These are phyloP conservation scores for Dioctria rufipes DNA, from an alignment of 2,888 invertebrate genomes.

Conservation along the genomic window DNA sequence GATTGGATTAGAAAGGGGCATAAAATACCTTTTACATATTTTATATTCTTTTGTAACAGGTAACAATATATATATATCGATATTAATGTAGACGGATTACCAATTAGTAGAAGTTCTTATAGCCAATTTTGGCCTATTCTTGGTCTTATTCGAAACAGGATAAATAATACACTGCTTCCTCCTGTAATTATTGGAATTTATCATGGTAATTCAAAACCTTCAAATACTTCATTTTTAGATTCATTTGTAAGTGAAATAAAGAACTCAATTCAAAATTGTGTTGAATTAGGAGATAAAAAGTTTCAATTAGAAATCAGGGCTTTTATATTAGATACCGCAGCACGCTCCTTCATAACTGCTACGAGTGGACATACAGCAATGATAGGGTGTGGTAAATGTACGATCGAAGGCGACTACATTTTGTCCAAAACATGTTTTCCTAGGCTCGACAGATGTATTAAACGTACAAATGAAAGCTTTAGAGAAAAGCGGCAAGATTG, in stretches of 20 bases:
- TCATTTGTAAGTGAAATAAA: slow-evolving; percentile 18
- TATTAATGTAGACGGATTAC: background rate
- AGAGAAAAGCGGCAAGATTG: background rate
- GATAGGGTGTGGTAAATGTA: slow-evolving; percentile 23
- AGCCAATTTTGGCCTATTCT: background rate
- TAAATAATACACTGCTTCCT: background rate
- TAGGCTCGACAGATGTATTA: background rate
- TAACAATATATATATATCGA: background rate
- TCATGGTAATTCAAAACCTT: slow-evolving; percentile 25
- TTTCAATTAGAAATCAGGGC: slow-evolving; percentile 6
- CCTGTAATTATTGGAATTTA: slow-evolving; percentile 14
- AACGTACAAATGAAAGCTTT: slow-evolving; percentile 1
- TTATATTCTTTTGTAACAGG: background rate
- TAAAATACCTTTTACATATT: background rate
- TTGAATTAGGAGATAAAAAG: background rate
- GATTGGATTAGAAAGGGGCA: background rate
- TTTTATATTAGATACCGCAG: background rate
- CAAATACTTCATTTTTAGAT: slow-evolving; percentile 11
- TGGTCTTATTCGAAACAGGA: background rate
- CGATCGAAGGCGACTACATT: too few species aligned
- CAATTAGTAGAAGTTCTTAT: background rate
- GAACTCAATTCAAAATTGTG: background rate
- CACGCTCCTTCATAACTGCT: slow-evolving; percentile 5
- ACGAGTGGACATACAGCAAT: slow-evolving; percentile 10
- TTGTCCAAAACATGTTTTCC: background rate